Base-by-base conservation (phyloP, 2,888 invertebrate species). In the Hydrotaea cyrtoneurina region DNA sequence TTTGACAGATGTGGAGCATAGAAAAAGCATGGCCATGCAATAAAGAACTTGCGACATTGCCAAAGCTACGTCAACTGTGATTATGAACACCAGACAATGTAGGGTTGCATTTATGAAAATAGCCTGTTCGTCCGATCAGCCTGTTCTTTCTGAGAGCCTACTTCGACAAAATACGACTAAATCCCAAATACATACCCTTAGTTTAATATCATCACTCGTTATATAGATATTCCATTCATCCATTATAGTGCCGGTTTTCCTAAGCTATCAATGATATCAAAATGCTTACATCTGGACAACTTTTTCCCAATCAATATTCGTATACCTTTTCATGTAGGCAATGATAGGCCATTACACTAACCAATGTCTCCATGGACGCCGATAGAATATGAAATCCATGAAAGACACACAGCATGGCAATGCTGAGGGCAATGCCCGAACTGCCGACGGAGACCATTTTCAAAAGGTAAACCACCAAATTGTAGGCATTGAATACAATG, bases 401-500 rank as follows among this genome's bases (percentile, higher is more conserved):
- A 62, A 85, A 86, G 8, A 85, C 23, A 13, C 79, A n/a, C 0
- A 85, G 36, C 72, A 76, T 73, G 15, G 55, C 15, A 31, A 80
- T 11, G 2, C 74, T 55, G 2, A 86, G 21, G 1, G 64, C 39
- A 10, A 66, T 23, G 5, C 15, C 1, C 46, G 59, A 55, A 2
- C 21, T 64, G 0, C 62, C 17, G 21, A 15, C 11, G 31, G 53
- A 55, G 0, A 73, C 81, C 19, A 85, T 59, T 55, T 75, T 77
- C 23, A 86, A 50, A 23, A 86, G 66, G 66, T 81, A 86, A 31
- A 85, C 82, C 0, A 85, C 86, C 80, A 86, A 77, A 78, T 86
- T 86, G 21, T 86, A 86, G n/a, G 86, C 36, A 74, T 86, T 86
- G 17, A 86, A 86, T 8, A 86, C 39, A 62, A 86, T 86, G 2